Evolutionary conservation across 2,113 vertebrate species (phyloP), one percentile per base, ranked within the genome.

Genomic region (Cebus imitator): DNA sequence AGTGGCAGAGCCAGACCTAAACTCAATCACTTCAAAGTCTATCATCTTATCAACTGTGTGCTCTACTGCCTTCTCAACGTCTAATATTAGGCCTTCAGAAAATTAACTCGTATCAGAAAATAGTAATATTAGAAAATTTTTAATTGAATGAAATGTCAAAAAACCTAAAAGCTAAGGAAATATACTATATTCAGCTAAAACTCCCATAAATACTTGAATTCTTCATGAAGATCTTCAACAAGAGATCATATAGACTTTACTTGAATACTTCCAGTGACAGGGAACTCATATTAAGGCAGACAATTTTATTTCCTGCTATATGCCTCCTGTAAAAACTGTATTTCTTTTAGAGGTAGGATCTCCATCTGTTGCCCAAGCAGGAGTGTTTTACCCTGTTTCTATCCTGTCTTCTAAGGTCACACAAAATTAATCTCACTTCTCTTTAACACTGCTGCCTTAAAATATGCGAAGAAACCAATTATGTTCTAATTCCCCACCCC

Each of bases 261-360:
- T 45, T 88, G 16, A 94, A 57, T 14, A 89, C 16, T n/a, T 58
- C 35, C 72, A 93, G 37, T 37, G 76, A 52, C n/a, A 58, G 40
- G 40, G 23, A 97, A 70, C 35, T 68, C 45, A 88, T 48, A 90
- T 30, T 72, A n/a, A 86, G 66, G 43, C 40, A 78, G 17, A 90
- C 8, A 90, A 48, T 90, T 94, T 92, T 75, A 93, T 92, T 92
- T 95, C 83, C 76, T 93, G 18, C 78, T 86, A 85, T 91, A 25
- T 64, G 4, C 21, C 20, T 92, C 27, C 43, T 72, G 85, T 55
- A 72, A 76, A 50, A 17, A 76, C 73, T 40, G 0, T 76, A 76
- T 76, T 76, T 76, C 68, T 70, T 70, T 70, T 64, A 64, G 61
- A 64, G 30, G 61, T 64, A 64, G 61, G 27, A 30, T 64, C 61